These are phyloP conservation scores for Arnoldichthys spilopterus DNA, from an alignment of 2,797 vertebrate genomes.

Conservation along the genomic window DNA sequence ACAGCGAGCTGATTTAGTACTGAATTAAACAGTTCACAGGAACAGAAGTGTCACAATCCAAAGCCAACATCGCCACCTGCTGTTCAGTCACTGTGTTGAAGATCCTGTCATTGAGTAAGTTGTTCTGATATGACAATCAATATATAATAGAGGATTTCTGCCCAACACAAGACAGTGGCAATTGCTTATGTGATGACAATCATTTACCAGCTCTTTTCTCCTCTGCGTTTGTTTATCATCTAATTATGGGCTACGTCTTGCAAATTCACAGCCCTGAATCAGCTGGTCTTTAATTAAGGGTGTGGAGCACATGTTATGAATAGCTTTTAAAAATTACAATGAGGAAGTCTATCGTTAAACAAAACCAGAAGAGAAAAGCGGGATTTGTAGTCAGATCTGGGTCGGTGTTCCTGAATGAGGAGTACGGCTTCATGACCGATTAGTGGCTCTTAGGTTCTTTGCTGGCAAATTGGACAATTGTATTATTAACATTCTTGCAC, in stretches of 20 bases:
- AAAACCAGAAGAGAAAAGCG: background rate
- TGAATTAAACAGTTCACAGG: background rate
- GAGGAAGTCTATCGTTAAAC: background rate
- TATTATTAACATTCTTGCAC: background rate
- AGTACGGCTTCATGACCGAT: background rate
- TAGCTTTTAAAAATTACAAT: background rate
- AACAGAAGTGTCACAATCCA: background rate
- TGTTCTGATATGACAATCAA: background rate
- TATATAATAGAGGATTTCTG: too few relatives aligned
- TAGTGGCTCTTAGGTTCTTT: too few relatives aligned
- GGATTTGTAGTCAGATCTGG: background rate
- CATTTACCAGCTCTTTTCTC: background rate
- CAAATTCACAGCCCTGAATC: background rate
- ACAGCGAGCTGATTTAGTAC: background rate
- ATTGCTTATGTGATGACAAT: conserved; percentile 5
- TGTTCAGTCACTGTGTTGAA: conserved; percentile 4
- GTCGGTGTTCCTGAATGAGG: background rate
- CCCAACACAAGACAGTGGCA: background rate
- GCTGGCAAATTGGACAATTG: too few relatives aligned
- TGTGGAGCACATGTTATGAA: background rate
- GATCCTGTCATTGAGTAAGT: background rate
- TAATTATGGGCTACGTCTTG: background rate
- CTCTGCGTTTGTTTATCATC: background rate
- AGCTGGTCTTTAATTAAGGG: background rate
- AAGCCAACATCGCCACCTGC: conserved; percentile 44